A percentile compares a stretch with the other conserved stretches of the same genome.
phyloP scores from a whole-genome alignment of 2,888 invertebrate species.

The Leistus spinibarbis region DNA sequence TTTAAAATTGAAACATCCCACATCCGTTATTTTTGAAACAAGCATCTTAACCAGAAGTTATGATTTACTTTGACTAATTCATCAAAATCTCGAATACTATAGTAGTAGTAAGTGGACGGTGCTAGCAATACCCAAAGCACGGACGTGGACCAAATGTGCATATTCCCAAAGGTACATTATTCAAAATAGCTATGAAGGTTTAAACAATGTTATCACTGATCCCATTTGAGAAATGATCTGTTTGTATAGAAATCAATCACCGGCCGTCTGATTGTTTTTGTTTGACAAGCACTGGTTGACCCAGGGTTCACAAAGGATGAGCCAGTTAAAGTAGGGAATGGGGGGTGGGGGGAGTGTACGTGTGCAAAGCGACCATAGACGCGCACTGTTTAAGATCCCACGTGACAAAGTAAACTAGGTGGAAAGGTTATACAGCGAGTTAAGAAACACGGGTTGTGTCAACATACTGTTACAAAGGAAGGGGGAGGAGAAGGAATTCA shows the following conservation, averaged over 20 bases:
- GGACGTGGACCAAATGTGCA: no score
- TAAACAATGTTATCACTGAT: background rate
- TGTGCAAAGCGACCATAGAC: slow-evolving; percentile 30
- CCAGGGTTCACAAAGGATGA: background rate
- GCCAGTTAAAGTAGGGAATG: no score
- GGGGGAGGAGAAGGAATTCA: slow-evolving; percentile 17
- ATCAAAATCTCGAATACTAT: no score
- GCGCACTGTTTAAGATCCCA: slow-evolving; percentile 33
- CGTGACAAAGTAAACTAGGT: slow-evolving; percentile 38
- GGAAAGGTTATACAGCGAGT: slow-evolving; percentile 37
- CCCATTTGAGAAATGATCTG: background rate
- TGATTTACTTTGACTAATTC: no score
- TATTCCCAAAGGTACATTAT: no score
- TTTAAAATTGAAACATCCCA: no score
- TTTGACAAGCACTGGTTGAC: slow-evolving; percentile 22
- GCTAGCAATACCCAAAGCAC: no score
- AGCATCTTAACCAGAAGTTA: no score
- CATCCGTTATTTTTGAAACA: no score
- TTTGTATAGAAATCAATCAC: background rate
- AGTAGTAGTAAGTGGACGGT: no score
- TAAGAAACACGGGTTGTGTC: slow-evolving; percentile 37
- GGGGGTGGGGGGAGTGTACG: slow-evolving; percentile 1
- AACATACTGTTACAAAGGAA: slow-evolving; percentile 28
- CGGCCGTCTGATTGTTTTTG: slow-evolving; percentile 2
- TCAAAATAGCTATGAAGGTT: background rate